Evolutionary conservation across 2,113 vertebrate genomes (phyloP).

Genomic region (Siniperca chuatsi): DNA sequence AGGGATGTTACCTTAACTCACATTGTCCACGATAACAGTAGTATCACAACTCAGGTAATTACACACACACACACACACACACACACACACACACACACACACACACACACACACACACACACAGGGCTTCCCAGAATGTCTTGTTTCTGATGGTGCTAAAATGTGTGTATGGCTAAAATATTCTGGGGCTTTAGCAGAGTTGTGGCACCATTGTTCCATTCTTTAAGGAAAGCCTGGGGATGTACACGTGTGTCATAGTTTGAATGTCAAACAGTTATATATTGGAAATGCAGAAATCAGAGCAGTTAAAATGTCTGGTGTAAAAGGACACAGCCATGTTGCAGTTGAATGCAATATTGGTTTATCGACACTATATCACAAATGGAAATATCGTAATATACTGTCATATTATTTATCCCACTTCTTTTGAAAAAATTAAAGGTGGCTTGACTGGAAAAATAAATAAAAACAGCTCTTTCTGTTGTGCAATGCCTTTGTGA

Average conservation of each 20-base stretch:
- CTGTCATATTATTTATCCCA: neutral
- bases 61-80: neutral
- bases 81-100: neutral
- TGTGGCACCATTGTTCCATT: neutral
- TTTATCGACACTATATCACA: neutral
- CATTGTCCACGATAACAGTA: neutral
- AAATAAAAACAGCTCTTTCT: neutral
- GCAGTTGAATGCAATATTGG: neutral
- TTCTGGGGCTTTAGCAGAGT: neutral
- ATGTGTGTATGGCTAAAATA: neutral
- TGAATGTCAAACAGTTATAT: neutral
- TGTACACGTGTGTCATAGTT: neutral
- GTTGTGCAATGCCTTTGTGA: neutral
- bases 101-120: neutral
- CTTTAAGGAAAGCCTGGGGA: neutral
- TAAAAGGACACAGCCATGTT: neutral
- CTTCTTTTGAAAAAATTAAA: neutral
- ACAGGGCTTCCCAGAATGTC: neutral
- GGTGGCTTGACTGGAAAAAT: neutral
- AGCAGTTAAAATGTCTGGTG: neutral
- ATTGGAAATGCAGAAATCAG: neutral
- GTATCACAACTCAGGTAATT: neutral
- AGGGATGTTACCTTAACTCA: neutral
- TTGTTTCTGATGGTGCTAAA: neutral
- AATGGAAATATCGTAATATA: neutral